These are phyloP conservation scores for Heliconius hewitsoni DNA, from an alignment of 1,140 invertebrate genomes.

Conservation along the genomic window DNA sequence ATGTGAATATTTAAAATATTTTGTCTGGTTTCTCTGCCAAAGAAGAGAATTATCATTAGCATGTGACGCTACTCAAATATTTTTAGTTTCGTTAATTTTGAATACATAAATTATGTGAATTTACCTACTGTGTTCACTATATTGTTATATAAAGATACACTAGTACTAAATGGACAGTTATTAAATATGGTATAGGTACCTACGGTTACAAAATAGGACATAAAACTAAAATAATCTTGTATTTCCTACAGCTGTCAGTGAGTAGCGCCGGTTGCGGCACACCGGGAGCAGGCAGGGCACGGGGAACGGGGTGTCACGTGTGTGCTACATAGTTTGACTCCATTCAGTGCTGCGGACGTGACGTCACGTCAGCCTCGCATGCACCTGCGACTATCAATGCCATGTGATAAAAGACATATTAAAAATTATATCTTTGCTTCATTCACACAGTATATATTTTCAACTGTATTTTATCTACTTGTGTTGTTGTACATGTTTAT, in stretches of 20 bases:
- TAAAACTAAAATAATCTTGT: conserved; percentile 67
- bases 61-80: background rate
- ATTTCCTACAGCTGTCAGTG: conserved; percentile 77
- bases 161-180: background rate
- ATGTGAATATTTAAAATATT: background rate
- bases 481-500: no score
- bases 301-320: conserved; percentile 62
- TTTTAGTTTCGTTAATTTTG: background rate
- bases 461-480: no score
- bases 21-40: conserved; percentile 8
- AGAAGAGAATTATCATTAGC: background rate
- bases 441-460: background rate
- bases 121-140: background rate
- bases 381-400: conserved; percentile 52
- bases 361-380: conserved; percentile 57
- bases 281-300: conserved; percentile 39
- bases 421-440: background rate
- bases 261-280: conserved; percentile 61
- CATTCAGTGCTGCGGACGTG: conserved; percentile 69
- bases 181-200: background rate
- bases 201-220: background rate
- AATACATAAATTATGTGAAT: background rate
- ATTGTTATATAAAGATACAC: background rate
- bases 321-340: conserved; percentile 73
- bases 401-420: conserved; percentile 16